Evolutionary conservation across 2,797 vertebrate genomes (phyloP).

Genomic region (Anguilla marmorata): DNA sequence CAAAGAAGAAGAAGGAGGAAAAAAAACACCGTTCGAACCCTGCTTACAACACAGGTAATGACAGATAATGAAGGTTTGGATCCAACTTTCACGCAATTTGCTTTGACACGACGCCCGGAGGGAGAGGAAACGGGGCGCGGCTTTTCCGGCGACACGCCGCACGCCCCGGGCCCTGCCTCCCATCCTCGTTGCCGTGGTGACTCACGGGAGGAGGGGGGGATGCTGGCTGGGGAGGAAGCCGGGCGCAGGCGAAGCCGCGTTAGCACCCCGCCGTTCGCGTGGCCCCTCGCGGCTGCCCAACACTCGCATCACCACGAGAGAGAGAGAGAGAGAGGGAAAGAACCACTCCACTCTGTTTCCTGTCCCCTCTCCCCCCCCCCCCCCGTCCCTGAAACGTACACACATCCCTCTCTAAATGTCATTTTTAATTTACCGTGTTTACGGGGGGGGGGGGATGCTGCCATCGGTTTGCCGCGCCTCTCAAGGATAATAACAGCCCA

Average conservation of each 20-base stretch:
- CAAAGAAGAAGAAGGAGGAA: conserved; percentile 27
- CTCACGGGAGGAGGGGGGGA: conserved; percentile 38
- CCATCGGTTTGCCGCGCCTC: neutral
- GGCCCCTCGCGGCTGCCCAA: neutral
- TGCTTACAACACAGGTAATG: conserved; percentile 45
- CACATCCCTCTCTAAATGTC: conserved; percentile 49
- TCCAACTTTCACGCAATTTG: conserved; percentile 44
- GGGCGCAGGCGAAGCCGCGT: no score
- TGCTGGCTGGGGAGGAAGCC: neutral
- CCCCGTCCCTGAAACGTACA: neutral
- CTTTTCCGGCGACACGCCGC: neutral
- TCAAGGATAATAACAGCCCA: conserved; percentile 4
- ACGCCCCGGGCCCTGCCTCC: neutral
- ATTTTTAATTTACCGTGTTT: conserved; percentile 34
- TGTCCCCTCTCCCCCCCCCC: conserved; percentile 20
- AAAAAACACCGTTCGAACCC: conserved; percentile 53
- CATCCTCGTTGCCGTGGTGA: neutral
- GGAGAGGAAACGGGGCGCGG: neutral
- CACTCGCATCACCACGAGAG: neutral
- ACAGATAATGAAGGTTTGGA: conserved; percentile 30
- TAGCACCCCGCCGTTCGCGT: neutral
- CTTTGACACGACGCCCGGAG: conserved; percentile 39
- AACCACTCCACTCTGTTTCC: conserved; percentile 57
- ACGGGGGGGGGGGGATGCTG: conserved; percentile 4
- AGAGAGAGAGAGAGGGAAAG: no score